A percentile compares a stretch with the other conserved stretches of the same genome.
Conservation (phyloP, 2,888 invertebrate species). For the Caenorhabditis drosophilae region DNA sequence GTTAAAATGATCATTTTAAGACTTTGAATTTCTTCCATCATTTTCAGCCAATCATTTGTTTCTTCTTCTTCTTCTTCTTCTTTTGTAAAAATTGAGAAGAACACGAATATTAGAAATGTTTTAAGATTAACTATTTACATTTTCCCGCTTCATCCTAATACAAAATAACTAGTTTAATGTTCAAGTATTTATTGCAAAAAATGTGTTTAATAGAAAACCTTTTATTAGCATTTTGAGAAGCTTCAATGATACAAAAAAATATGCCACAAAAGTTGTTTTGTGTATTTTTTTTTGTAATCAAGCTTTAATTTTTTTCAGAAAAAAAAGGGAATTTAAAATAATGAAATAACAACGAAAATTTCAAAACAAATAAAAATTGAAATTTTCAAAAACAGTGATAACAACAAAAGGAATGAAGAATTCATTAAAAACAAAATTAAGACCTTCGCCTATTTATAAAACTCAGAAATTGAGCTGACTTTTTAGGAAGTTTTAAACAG, state of each 20-base stretch:
- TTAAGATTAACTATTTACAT: not conserved
- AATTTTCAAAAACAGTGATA: slow-evolving; percentile 15
- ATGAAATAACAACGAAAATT: not conserved
- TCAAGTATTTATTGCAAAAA: not conserved
- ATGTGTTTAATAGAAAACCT: not conserved
- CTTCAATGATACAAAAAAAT: not conserved
- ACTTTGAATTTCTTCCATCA: not conserved
- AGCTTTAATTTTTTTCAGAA: not conserved
- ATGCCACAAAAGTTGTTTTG: not conserved
- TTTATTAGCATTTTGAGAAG: not conserved
- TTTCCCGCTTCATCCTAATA: not conserved
- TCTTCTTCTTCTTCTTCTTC: too few species aligned
- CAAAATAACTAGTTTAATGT: not conserved
- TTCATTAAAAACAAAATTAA: too few species aligned
- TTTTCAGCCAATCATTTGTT: too few species aligned
- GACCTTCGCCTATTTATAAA: too few species aligned
- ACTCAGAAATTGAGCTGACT: too few species aligned
- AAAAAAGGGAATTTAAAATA: not conserved
- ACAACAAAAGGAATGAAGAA: slow-evolving; percentile 1
- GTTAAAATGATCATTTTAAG: not conserved
- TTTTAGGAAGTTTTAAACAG: not conserved
- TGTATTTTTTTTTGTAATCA: not conserved
- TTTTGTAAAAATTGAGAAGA: too few species aligned
- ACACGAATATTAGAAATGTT: too few species aligned
- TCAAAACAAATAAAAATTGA: slow-evolving; percentile 9